Conservation (phyloP, 2,888 invertebrate species). For the Pterostichus niger region DNA sequence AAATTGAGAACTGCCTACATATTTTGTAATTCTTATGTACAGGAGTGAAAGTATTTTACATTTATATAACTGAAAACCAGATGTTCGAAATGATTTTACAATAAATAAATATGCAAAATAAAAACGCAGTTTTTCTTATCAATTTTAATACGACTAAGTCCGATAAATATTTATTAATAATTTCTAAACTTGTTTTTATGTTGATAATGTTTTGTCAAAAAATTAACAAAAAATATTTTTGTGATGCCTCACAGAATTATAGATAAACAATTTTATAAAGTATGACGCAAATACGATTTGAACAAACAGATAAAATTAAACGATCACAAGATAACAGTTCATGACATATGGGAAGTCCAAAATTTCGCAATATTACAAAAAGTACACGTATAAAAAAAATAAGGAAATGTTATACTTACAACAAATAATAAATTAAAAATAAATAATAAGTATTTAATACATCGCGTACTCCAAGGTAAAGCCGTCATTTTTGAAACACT, state of each 20-base stretch:
- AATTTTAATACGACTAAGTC: no score
- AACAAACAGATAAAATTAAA: constrained; percentile 8
- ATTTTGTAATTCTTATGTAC: background rate
- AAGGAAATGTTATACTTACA: constrained; percentile 81
- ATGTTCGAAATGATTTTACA: background rate
- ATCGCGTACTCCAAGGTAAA: constrained; percentile 75
- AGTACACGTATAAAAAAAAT: background rate
- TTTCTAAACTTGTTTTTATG: background rate
- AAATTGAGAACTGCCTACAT: background rate
- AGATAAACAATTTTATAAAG: constrained; percentile 5
- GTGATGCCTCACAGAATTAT: background rate
- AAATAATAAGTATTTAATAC: constrained; percentile 92
- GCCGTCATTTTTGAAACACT: constrained; percentile 68
- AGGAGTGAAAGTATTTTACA: constrained; percentile 25
- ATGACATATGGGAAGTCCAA: constrained; percentile 23
- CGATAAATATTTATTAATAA: background rate
- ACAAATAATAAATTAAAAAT: constrained; percentile 92
- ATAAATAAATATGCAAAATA: no score
- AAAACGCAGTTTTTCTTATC: no score
- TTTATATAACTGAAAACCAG: constrained; percentile 34
- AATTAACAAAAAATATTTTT: background rate
- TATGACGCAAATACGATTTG: constrained; percentile 52
- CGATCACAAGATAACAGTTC: background rate
- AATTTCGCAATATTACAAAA: background rate
- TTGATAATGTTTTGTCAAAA: no score